Conservation (phyloP, 2,888 invertebrate genomes). For the Dichetophora obliterata region DNA sequence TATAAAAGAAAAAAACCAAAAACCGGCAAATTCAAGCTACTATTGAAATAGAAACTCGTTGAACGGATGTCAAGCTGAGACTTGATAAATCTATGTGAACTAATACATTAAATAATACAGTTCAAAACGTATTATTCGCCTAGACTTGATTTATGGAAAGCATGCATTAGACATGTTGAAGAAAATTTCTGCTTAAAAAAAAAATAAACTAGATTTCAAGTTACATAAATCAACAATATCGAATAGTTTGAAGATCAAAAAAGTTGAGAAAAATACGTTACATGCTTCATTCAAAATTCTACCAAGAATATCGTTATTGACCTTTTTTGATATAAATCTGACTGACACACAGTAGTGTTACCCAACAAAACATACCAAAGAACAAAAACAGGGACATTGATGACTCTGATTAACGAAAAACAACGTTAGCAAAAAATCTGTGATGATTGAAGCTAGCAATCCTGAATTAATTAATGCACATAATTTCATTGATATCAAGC, state of each 20-base stretch:
- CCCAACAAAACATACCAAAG: too few relatives aligned
- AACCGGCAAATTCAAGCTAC: background rate
- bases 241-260: background rate
- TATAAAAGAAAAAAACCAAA: background rate
- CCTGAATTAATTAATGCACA: too few relatives aligned
- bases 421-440: too few relatives aligned
- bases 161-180: background rate
- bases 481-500: too few relatives aligned
- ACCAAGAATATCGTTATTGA: too few relatives aligned
- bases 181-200: background rate
- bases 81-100: conserved; percentile 16
- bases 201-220: background rate
- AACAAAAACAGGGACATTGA: too few relatives aligned
- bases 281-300: too few relatives aligned
- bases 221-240: background rate
- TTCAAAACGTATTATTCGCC: background rate
- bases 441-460: too few relatives aligned
- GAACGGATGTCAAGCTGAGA: conserved; percentile 45
- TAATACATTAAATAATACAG: conserved; percentile 1
- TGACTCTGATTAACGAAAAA: too few relatives aligned
- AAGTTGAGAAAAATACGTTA: background rate
- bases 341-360: too few relatives aligned
- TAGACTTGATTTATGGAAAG: background rate
- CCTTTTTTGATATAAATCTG: too few relatives aligned
- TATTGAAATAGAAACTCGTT: conserved; percentile 39